A percentile compares a stretch with the other conserved stretches of the same genome.
These are phyloP conservation scores for Agrenia bidenticulata DNA, from an alignment of 2,888 invertebrate genomes.

Conservation along the genomic window DNA sequence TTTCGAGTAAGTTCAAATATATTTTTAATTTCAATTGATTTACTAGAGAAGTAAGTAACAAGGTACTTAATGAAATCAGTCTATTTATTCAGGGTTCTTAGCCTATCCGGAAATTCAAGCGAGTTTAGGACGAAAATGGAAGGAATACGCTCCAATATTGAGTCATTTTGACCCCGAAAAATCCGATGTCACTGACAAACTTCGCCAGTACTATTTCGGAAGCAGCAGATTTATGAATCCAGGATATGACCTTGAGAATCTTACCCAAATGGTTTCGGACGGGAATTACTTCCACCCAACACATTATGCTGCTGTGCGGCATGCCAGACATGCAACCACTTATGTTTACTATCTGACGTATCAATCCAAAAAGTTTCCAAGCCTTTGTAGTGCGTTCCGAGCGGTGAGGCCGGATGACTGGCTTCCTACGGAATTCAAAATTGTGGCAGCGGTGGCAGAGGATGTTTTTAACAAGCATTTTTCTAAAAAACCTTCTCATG, in stretches of 20 bases:
- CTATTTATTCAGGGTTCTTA: conserved; percentile 22
- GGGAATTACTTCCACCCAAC: conserved; percentile 37
- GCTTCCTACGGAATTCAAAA: conserved; percentile 34
- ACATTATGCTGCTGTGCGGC: conserved; percentile 27
- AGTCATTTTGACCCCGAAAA: conserved; percentile 28
- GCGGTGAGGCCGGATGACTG: conserved; percentile 24
- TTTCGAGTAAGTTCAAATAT: conserved; percentile 33
- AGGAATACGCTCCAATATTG: conserved; percentile 36
- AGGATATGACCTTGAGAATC: conserved; percentile 36
- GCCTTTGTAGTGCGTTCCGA: conserved; percentile 28
- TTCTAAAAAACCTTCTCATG: not conserved
- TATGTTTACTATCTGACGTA: conserved; percentile 39
- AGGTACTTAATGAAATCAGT: no score
- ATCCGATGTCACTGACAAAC: conserved; percentile 31
- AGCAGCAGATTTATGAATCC: conserved; percentile 34
- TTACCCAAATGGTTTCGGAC: conserved; percentile 42
- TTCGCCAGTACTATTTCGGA: conserved; percentile 39
- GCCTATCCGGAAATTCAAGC: conserved; percentile 30
- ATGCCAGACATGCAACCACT: conserved; percentile 33
- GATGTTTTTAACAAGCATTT: conserved; percentile 23
- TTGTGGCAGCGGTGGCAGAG: conserved; percentile 24
- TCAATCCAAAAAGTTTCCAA: conserved; percentile 31
- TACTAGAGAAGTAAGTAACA: not conserved
- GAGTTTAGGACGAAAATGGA: conserved; percentile 34
- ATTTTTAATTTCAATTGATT: conserved; percentile 3